phyloP scores from a whole-genome alignment of 2,797 vertebrate genomes.

The Syngnathus acus region DNA sequence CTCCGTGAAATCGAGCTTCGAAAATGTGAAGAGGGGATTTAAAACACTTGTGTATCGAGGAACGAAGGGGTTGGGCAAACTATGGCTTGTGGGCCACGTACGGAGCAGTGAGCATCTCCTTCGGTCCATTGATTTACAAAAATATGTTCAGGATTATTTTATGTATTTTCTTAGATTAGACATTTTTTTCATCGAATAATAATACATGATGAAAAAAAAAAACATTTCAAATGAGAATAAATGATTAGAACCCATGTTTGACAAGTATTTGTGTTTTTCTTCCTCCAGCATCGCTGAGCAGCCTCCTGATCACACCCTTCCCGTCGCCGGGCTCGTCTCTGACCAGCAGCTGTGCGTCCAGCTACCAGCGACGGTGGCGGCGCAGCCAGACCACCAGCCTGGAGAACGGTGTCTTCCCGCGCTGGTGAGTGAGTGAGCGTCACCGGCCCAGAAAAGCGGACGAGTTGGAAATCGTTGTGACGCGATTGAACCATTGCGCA shows the following conservation, averaged over 20 bases:
- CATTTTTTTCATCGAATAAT: too few relatives aligned
- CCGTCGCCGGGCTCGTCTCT: slow-evolving; percentile 94
- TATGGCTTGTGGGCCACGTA: too few relatives aligned
- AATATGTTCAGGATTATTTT: too few relatives aligned
- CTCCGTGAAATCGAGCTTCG: too few relatives aligned
- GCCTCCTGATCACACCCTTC: slow-evolving; percentile 91
- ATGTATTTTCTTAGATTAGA: too few relatives aligned
- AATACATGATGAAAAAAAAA: background rate
- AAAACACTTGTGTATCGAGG: too few relatives aligned
- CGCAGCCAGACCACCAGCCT: slow-evolving; percentile 97
- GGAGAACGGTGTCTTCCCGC: slow-evolving; percentile 95
- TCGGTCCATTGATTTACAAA: too few relatives aligned
- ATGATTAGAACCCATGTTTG: background rate
- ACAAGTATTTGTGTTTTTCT: background rate
- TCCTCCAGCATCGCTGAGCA: slow-evolving; percentile 87
- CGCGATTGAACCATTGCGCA: background rate
- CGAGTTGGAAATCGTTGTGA: background rate
- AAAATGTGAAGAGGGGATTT: too few relatives aligned
- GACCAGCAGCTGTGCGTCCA: slow-evolving; percentile 94
- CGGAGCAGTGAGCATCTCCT: too few relatives aligned
- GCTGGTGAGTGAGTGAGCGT: slow-evolving; percentile 78
- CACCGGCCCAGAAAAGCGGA: background rate
- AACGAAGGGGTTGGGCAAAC: too few relatives aligned
- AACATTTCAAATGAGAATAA: too few relatives aligned
- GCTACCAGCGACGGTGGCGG: slow-evolving; percentile 94